Evolutionary conservation across 2,797 vertebrate species (phyloP).

Genomic region (Gadopsis marmoratus): DNA sequence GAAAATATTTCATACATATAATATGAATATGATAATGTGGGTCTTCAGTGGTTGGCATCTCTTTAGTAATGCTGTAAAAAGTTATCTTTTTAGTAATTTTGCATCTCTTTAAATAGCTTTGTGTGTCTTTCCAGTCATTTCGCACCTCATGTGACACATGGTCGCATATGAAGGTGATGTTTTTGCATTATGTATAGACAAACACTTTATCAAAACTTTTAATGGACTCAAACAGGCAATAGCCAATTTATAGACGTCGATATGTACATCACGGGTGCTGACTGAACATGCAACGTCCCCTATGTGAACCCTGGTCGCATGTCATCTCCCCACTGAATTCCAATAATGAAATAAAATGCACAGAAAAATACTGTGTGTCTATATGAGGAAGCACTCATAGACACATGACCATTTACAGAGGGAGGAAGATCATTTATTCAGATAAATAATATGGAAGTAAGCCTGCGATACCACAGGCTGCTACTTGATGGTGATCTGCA

Average conservation of each 20-base stretch:
- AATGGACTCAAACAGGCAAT: background rate
- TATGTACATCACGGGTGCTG: background rate
- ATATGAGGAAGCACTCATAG: background rate
- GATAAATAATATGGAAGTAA: background rate
- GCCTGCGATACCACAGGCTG: too few relatives aligned
- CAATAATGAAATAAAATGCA: background rate
- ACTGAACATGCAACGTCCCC: background rate
- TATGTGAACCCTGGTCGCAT: background rate
- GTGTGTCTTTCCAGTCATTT: background rate
- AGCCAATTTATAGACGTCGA: background rate
- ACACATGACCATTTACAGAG: background rate
- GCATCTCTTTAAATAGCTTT: background rate
- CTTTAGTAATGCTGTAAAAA: too few relatives aligned
- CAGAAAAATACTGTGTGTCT: too few relatives aligned
- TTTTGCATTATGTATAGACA: background rate
- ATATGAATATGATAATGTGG: background rate
- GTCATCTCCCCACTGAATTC: background rate
- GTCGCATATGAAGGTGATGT: too few relatives aligned
- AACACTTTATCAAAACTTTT: background rate
- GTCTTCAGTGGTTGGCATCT: background rate
- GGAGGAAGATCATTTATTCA: background rate
- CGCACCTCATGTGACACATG: background rate
- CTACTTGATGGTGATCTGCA: background rate
- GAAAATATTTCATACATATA: background rate
- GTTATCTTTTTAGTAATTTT: too few relatives aligned